Conservation (phyloP, 2,113 vertebrate species). For the Hippocampus barbouri region DNA sequence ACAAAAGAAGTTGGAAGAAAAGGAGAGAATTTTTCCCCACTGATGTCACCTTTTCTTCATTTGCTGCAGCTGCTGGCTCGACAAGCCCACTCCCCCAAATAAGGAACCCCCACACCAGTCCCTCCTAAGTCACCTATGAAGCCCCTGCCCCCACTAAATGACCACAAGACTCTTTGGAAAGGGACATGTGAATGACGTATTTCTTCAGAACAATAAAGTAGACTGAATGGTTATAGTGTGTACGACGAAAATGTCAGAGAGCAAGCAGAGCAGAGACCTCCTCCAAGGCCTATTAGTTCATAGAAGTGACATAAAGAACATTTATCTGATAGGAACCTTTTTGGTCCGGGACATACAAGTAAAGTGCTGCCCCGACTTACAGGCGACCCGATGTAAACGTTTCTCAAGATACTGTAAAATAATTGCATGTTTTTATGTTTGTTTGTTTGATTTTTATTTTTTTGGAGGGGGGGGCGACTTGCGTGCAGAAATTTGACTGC, state of each 20-base stretch:
- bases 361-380: too few relatives aligned
- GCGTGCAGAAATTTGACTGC: too few relatives aligned
- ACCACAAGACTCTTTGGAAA: background rate
- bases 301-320: too few relatives aligned
- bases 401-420: too few relatives aligned
- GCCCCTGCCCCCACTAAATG: background rate
- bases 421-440: too few relatives aligned
- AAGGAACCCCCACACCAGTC: background rate
- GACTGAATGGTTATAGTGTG: background rate
- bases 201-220: background rate
- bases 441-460: too few relatives aligned
- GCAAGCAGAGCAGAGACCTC: background rate
- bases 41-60: slow-evolving; percentile 5
- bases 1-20: slow-evolving; percentile 62
- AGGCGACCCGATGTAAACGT: too few relatives aligned
- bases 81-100: background rate
- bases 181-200: background rate
- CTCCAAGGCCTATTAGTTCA: background rate
- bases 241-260: background rate
- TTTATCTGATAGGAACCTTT: too few relatives aligned
- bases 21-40: background rate
- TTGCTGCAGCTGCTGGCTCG: slow-evolving; percentile 1
- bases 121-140: background rate
- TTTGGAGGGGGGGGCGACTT: too few relatives aligned
- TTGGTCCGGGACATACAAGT: too few relatives aligned